These are phyloP conservation scores for Rattus norvegicus DNA, from an alignment of 2,113 vertebrate genomes.

Conservation along the genomic window DNA sequence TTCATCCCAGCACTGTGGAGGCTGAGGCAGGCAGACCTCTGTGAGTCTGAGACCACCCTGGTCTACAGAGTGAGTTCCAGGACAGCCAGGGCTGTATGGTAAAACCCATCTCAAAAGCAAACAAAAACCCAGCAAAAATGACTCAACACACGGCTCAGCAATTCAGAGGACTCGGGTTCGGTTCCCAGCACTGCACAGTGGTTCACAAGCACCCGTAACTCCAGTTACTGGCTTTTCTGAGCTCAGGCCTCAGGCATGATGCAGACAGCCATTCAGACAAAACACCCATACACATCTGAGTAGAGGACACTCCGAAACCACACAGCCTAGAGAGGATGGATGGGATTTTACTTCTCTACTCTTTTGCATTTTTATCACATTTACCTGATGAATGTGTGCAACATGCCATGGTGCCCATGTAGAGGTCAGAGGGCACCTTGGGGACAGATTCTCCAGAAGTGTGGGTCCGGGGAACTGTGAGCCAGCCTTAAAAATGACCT, in stretches of 20 bases:
- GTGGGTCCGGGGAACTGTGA: neutral
- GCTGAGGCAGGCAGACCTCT: neutral
- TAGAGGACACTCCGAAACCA: neutral
- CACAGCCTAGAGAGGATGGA: neutral
- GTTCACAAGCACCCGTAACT: neutral
- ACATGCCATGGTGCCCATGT: too few species aligned
- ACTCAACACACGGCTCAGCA: neutral
- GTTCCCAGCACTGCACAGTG: neutral
- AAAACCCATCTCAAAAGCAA: neutral
- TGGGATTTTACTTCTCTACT: neutral
- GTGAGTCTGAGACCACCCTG: neutral
- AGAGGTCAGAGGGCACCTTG: neutral
- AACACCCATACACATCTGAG: neutral
- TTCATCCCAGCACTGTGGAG: too few species aligned
- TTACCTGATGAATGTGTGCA: neutral
- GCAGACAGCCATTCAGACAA: neutral
- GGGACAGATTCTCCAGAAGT: neutral
- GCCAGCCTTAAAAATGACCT: neutral
- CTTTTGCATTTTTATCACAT: neutral
- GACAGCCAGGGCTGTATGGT: neutral
- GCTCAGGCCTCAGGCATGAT: neutral
- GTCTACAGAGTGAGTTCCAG: neutral
- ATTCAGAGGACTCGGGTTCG: neutral
- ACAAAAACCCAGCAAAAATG: neutral
- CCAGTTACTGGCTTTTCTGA: neutral